Conservation (phyloP, 2,888 invertebrate genomes). For the Lycia hirtaria region DNA sequence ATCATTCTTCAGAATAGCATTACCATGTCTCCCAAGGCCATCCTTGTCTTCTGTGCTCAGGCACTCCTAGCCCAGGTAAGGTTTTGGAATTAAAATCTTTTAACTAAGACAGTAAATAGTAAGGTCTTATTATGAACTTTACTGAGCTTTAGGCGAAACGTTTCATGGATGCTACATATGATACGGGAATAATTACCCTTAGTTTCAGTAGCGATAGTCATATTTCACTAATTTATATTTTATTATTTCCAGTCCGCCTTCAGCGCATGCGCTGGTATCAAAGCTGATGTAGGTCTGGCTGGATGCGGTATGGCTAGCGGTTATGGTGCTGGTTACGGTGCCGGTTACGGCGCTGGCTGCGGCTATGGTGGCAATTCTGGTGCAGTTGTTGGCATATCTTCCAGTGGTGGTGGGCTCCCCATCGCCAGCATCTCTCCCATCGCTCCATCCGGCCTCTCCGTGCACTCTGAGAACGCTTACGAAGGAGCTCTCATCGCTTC, state of each 20-base stretch:
- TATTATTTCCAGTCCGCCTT: slow-evolving; percentile 32
- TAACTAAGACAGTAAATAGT: neutral
- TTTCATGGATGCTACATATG: no score
- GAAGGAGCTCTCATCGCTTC: slow-evolving; percentile 31
- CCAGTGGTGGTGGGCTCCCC: slow-evolving; percentile 21
- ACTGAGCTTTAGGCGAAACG: no score
- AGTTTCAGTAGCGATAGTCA: no score
- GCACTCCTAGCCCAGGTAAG: slow-evolving; percentile 50
- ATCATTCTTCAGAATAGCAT: neutral
- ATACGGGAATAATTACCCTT: no score
- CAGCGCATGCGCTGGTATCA: slow-evolving; percentile 19
- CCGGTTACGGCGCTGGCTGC: slow-evolving; percentile 37
- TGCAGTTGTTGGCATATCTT: no score
- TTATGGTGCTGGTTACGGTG: slow-evolving; percentile 41
- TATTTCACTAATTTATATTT: neutral
- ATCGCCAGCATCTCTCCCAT: slow-evolving; percentile 27
- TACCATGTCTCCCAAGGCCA: neutral
- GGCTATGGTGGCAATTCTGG: slow-evolving; percentile 51
- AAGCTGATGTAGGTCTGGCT: slow-evolving; percentile 13
- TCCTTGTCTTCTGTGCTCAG: slow-evolving; percentile 46
- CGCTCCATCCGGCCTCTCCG: slow-evolving; percentile 26
- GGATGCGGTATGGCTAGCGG: slow-evolving; percentile 12
- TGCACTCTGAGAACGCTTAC: slow-evolving; percentile 35
- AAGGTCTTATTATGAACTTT: no score
- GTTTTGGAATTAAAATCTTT: neutral